Percentiles rank a stretch among this genome's conserved stretches.
Evolutionary conservation across 2,888 invertebrate genomes (phyloP).

Genomic region (Rhimphoctona megacephalus): DNA sequence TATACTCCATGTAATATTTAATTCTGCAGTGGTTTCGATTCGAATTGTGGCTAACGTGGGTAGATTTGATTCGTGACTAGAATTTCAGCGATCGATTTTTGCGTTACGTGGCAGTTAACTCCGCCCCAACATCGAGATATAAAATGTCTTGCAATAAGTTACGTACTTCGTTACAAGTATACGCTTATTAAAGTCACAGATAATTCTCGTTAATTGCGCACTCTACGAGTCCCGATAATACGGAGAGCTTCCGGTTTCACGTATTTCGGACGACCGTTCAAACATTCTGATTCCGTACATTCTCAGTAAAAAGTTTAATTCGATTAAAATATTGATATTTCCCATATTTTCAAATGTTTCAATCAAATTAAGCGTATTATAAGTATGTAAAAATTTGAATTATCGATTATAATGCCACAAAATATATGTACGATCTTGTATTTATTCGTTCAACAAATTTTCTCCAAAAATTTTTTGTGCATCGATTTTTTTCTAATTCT

Average conservation of each 20-base stretch:
- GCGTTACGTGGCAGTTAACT: neutral
- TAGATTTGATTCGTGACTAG: constrained; percentile 7
- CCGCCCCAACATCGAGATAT: constrained; percentile 15
- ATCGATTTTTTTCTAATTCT: neutral
- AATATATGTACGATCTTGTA: no score
- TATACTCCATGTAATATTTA: neutral
- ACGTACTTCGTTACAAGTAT: neutral
- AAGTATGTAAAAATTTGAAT: neutral
- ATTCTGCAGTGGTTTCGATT: neutral
- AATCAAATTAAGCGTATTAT: neutral
- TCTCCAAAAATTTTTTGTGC: neutral
- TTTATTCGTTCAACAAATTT: neutral
- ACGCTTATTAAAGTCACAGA: constrained; percentile 21
- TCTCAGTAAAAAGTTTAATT: neutral
- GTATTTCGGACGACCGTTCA: neutral
- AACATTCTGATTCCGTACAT: neutral
- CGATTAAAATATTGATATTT: neutral
- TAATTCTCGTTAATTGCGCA: constrained; percentile 1
- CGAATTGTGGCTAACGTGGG: constrained; percentile 12
- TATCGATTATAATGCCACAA: no score
- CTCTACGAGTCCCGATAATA: neutral
- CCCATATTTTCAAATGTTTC: neutral
- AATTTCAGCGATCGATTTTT: constrained; percentile 25
- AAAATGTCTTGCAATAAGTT: constrained; percentile 22
- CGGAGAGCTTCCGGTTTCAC: neutral